Evolutionary conservation across 2,797 vertebrate species (phyloP).

Genomic region (Gephyroberyx darwinii): DNA sequence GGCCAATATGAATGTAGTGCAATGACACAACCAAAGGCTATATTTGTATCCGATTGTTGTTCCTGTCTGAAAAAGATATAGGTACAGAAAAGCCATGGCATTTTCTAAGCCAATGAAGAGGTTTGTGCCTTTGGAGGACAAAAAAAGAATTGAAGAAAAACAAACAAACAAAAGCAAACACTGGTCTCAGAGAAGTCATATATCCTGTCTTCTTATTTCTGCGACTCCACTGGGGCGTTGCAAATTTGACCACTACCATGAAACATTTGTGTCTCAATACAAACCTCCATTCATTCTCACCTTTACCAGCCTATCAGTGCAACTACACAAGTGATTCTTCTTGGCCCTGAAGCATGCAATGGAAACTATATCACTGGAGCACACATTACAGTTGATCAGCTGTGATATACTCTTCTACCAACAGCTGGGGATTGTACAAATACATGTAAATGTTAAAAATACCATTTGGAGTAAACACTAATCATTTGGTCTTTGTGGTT

Average conservation of each 20-base stretch:
- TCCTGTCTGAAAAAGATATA: too few species aligned
- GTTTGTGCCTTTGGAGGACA: neutral
- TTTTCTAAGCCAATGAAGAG: too few species aligned
- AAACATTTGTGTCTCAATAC: neutral
- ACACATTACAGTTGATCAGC: neutral
- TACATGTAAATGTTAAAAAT: too few species aligned
- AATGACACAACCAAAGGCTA: too few species aligned
- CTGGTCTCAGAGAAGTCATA: neutral
- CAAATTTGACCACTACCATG: neutral
- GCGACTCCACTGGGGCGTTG: neutral
- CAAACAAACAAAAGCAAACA: neutral
- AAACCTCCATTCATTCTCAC: neutral
- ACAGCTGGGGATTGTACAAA: too few species aligned
- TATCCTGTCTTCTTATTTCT: neutral
- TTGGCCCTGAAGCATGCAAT: neutral
- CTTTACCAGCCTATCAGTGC: neutral
- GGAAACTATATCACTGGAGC: neutral
- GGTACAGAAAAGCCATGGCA: too few species aligned
- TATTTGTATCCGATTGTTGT: too few species aligned
- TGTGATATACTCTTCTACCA: neutral
- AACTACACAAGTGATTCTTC: neutral
- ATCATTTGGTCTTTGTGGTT: too few species aligned
- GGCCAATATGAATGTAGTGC: too few species aligned
- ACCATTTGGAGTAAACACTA: too few species aligned
- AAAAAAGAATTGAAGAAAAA: neutral